A percentile compares a stretch with the other conserved stretches of the same genome.
These are phyloP conservation scores for Petrolisthes manimaculis DNA, from an alignment of 2,888 invertebrate species.

Conservation along the genomic window DNA sequence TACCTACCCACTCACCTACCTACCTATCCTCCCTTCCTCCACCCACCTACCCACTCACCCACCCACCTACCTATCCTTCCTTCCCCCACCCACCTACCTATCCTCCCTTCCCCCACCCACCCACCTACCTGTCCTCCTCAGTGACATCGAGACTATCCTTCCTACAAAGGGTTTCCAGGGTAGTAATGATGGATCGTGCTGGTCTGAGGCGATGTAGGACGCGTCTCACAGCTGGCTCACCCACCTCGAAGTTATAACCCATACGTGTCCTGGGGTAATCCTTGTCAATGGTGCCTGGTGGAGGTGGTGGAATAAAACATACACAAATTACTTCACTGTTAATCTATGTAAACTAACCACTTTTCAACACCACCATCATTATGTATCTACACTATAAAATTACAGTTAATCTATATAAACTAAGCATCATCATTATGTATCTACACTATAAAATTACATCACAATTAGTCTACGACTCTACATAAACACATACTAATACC, in stretches of 20 bases:
- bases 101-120: too few species aligned
- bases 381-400: too few species aligned
- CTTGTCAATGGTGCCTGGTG: conserved; percentile 52
- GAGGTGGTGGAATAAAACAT: neutral
- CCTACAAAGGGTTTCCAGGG: conserved; percentile 46
- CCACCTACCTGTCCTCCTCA: conserved; percentile 49
- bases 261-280: conserved; percentile 34
- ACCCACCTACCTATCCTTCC: too few species aligned
- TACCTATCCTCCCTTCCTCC: neutral
- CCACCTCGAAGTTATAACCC: conserved; percentile 40
- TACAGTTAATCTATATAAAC: too few species aligned
- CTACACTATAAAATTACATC: neutral
- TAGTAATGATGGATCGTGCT: conserved; percentile 38
- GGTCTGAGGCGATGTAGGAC: conserved; percentile 46
- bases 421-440: too few species aligned
- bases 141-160: conserved; percentile 58
- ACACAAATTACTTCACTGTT: neutral
- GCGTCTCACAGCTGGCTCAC: conserved; percentile 43
- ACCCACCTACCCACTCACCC: too few species aligned
- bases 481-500: too few species aligned
- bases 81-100: too few species aligned
- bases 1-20: neutral
- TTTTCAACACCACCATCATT: too few species aligned
- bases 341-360: too few species aligned
- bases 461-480: neutral